These are phyloP conservation scores for Polypedilum vanderplanki DNA, from an alignment of 1,140 invertebrate genomes.

Conservation along the genomic window DNA sequence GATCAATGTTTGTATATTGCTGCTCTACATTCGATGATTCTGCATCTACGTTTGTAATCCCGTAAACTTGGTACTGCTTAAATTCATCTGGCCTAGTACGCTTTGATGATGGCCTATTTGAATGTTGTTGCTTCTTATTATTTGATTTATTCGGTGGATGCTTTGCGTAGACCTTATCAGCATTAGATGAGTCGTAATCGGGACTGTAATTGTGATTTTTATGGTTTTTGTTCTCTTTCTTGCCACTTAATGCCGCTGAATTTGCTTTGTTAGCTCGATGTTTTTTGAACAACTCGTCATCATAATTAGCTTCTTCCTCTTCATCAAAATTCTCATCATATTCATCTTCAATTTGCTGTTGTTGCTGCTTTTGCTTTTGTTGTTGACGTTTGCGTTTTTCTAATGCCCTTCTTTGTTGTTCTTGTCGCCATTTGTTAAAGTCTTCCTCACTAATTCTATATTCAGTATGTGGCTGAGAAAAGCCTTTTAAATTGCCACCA, in stretches of 20 bases:
- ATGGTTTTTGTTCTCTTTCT: neutral
- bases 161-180: neutral
- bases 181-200: conserved; percentile 4
- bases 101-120: conserved; percentile 11
- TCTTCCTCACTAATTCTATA: conserved; percentile 12
- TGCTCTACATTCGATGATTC: neutral
- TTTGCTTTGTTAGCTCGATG: neutral
- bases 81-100: neutral
- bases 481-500: neutral
- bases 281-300: neutral
- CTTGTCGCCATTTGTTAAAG: neutral
- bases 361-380: neutral
- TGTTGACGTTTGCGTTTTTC: neutral
- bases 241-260: neutral
- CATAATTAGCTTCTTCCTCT: conserved; percentile 3
- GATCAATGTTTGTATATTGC: conserved; percentile 1
- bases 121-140: neutral
- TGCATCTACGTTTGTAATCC: neutral
- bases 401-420: neutral
- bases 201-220: conserved; percentile 2
- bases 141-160: neutral
- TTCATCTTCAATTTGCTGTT: neutral
- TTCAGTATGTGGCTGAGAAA: neutral
- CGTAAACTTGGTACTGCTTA: neutral
- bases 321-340: neutral